These are phyloP conservation scores for Anguilla rostrata DNA, from an alignment of 2,113 vertebrate genomes.

Conservation along the genomic window DNA sequence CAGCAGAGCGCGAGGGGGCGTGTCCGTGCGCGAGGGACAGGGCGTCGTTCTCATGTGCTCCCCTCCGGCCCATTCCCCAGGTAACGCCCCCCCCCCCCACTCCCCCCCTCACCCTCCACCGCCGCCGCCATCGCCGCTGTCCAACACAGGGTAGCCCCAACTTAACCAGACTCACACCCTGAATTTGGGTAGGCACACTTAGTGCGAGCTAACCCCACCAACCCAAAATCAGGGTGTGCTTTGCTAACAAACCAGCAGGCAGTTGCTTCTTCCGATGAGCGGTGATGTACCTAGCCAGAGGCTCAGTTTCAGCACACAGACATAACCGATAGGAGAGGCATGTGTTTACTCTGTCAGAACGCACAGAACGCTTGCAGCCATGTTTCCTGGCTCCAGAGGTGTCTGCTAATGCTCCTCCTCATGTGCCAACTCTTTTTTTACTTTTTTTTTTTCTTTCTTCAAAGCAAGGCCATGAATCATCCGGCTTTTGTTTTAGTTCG, in stretches of 20 bases:
- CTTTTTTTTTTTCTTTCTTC: not conserved
- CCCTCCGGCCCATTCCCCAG: slow-evolving; percentile 91
- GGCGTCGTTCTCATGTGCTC: slow-evolving; percentile 95
- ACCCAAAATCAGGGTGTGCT: too few species aligned
- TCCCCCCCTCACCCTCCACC: not conserved
- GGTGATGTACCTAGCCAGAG: not conserved
- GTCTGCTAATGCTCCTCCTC: slow-evolving; percentile 41
- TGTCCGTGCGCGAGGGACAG: slow-evolving; percentile 94
- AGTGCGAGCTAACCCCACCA: not conserved
- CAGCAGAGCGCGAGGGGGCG: slow-evolving; percentile 81
- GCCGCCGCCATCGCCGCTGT: not conserved
- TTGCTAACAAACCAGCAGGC: too few species aligned
- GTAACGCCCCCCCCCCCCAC: slow-evolving; percentile 57
- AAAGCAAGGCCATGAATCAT: slow-evolving; percentile 43
- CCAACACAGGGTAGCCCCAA: not conserved
- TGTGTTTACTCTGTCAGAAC: slow-evolving; percentile 42
- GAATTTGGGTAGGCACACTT: not conserved
- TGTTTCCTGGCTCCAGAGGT: slow-evolving; percentile 34
- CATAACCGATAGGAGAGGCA: slow-evolving; percentile 47
- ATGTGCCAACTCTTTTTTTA: slow-evolving; percentile 21
- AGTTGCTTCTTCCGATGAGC: too few species aligned
- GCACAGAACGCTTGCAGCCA: slow-evolving; percentile 22
- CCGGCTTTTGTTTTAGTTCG: slow-evolving; percentile 49
- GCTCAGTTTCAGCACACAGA: slow-evolving; percentile 35
- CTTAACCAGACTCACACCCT: not conserved